Base-by-base conservation (phyloP, 2,888 invertebrate genomes). In the Monopis laevigella region DNA sequence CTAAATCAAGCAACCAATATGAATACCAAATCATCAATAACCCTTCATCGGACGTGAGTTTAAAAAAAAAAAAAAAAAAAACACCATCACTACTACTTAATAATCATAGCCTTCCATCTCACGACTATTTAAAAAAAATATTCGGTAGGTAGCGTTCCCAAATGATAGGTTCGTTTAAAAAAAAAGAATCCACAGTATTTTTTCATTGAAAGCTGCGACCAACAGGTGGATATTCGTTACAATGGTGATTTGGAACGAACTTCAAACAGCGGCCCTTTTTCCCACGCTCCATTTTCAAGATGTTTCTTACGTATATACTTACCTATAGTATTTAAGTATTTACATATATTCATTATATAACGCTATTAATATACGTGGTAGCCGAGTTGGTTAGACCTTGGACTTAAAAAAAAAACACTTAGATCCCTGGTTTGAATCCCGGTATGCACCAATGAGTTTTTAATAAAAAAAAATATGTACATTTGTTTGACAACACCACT, bases 141-240 rank as follows among this genome's bases (percentile, higher is more conserved):
- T 12, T 36, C 10, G 24, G 24, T 36, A 17, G 32, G 32, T 32
- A 32, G 14, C 12, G 13, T 13, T 21, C 24, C 8, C 7, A 30
- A 13, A 32, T n/a, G 14, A 32, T 32, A 32, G 24, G 24, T 32
- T 32, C 16, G 32, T 13, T 32, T 32, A 16, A 36, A 36, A 36
- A 71, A 72, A 74, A 72, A 64, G 66, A 69, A 60, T 63, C 62
- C 65, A 59, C 59, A 62, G 39, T 24, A 70, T 69, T 77, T 77
- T 70, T 64, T 63, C 65, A 72, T 68, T 65, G 68, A 74, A 78
- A 74, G 78, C 77, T 75, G 77, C 75, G 70, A 68, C 71, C 65
- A 73, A 74, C 78, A 80, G 78, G 78, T 78, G 78, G 75, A 78
- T 65, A 72, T n/a, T n/a, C n/a, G n/a, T 63, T 62, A 71, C 74